A percentile compares a stretch with the other conserved stretches of the same genome.
Evolutionary conservation across 2,888 invertebrate species (phyloP).

Genomic region (Lamproptera curius): DNA sequence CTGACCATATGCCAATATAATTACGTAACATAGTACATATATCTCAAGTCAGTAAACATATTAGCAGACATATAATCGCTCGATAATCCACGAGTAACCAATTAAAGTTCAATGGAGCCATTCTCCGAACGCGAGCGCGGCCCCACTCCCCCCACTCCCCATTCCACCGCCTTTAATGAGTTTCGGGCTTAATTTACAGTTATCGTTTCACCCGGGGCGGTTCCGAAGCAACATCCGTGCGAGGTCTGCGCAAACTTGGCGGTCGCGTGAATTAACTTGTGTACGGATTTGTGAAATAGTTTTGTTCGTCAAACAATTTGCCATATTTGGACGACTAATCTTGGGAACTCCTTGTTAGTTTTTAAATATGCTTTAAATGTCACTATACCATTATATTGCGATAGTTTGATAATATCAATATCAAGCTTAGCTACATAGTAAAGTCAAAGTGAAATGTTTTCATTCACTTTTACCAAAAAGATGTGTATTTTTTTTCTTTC

Average conservation of each 20-base stretch:
- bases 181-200: constrained; percentile 69
- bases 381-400: too few relatives aligned
- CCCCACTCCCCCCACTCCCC: constrained; percentile 36
- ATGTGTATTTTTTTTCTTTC: too few relatives aligned
- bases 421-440: too few relatives aligned
- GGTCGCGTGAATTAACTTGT: constrained; percentile 38
- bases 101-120: constrained; percentile 62
- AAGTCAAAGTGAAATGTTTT: too few relatives aligned
- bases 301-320: constrained; percentile 4
- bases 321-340: constrained; percentile 21
- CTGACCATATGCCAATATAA: too few relatives aligned
- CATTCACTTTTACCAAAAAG: too few relatives aligned
- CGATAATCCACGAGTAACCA: constrained; percentile 39
- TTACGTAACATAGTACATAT: too few relatives aligned
- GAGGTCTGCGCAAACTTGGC: constrained; percentile 39
- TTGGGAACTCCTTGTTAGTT: too few relatives aligned
- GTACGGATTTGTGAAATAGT: constrained; percentile 16
- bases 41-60: too few relatives aligned
- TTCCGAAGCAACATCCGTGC: constrained; percentile 47
- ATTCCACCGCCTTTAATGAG: constrained; percentile 62
- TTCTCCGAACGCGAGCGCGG: constrained; percentile 34
- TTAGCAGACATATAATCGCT: constrained; percentile 17
- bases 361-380: too few relatives aligned
- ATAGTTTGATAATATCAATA: too few relatives aligned
- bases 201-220: constrained; percentile 64